Base-by-base conservation (phyloP, 2,797 vertebrate species). In the Sylvilagus floridanus region DNA sequence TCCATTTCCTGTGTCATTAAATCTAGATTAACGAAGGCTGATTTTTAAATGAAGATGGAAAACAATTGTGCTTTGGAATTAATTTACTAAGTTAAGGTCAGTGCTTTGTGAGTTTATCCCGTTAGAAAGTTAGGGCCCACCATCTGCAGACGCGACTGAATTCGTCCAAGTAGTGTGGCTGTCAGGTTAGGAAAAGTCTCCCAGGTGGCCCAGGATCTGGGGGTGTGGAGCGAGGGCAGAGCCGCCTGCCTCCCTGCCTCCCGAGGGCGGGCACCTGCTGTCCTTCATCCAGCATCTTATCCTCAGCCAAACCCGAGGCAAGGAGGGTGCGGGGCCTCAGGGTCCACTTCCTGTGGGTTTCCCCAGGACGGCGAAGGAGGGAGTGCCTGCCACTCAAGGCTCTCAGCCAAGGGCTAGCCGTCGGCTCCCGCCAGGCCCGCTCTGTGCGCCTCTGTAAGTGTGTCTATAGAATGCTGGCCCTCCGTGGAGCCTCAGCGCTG, bases 1-100 rank as follows among this genome's bases (percentile, higher is more conserved):
- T 98, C 98, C 96, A 98, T 98, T 98, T 98, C 98, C 98, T 98
- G 19, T 98, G 98, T 98, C 98, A 97, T 98, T 98, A 98, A 98
- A 98, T 97, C 94, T 96, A 98, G 98, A 98, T 98, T 98, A 98
- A 97, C 95, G 85, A 97, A 98, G 97, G 96, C 95, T 97, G 97
- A 97, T 93, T 98, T 47, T 98, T 98, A 97, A 98, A 97, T 97
- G 98, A 98, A 98, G 98, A 97, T 94, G 90, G 98, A 98, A 98
- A 98, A 98, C 98, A 98, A 96, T 98, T 98, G 97, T 98, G 98
- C 97, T 98, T 98, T 97, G 97, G 97, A 98, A 98, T 98, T 97
- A 97, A 98, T 98, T 98, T 96, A 50, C 84, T 88, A 62, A 26
- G 35, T 97, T 97, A 97, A 97, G 96, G 97, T 95, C 93, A 54